Conservation (phyloP, 2,113 vertebrate species). For the Ceratotherium simum region DNA sequence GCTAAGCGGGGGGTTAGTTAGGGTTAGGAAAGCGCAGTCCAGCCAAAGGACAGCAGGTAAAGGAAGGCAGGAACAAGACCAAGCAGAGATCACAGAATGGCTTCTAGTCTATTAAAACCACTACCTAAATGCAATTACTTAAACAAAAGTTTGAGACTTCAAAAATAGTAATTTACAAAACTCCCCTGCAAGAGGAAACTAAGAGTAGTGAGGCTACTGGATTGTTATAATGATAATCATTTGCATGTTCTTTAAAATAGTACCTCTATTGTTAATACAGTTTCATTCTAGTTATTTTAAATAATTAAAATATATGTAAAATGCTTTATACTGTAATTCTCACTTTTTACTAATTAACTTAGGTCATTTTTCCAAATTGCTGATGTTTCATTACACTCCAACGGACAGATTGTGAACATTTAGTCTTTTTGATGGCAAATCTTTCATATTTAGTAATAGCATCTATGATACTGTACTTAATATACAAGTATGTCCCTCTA, state of each 20-base stretch:
- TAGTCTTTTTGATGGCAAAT: not conserved
- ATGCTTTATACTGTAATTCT: not conserved
- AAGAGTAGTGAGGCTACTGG: not conserved
- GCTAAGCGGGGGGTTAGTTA: not conserved
- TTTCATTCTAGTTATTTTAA: conserved; percentile 31
- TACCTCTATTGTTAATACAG: not conserved
- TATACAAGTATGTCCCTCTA: not conserved
- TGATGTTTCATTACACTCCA: not conserved
- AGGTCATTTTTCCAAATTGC: not conserved
- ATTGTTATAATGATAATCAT: not conserved
- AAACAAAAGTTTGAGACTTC: not conserved
- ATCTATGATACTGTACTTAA: not conserved
- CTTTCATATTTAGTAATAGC: not conserved
- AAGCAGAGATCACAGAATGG: not conserved
- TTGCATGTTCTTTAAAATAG: conserved; percentile 3
- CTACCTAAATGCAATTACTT: not conserved
- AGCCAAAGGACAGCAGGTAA: not conserved
- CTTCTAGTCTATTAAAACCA: not conserved
- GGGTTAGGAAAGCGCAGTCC: not conserved
- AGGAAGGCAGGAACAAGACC: not conserved
- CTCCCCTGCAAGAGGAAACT: not conserved
- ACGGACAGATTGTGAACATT: not conserved
- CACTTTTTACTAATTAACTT: conserved; percentile 14
- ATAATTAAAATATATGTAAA: conserved; percentile 14
- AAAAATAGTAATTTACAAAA: not conserved